A percentile compares a stretch with the other conserved stretches of the same genome.
phyloP scores from a whole-genome alignment of 1,140 invertebrate genomes.

The Orussus abietinus region DNA sequence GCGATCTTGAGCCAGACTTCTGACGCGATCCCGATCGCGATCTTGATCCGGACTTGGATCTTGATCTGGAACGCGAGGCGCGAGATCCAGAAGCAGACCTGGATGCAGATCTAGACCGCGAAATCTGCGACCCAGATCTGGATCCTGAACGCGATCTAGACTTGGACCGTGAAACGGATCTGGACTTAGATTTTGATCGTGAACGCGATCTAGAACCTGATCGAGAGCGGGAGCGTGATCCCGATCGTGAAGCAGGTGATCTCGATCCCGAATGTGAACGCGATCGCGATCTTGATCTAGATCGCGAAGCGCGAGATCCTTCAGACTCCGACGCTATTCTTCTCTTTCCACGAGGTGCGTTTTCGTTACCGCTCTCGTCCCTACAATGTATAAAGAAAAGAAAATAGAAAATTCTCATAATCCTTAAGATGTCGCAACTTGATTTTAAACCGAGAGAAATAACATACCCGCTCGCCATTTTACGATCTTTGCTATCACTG shows the following conservation, averaged over 20 bases:
- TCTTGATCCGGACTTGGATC: conserved; percentile 22
- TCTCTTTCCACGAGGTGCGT: conserved; percentile 42
- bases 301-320: conserved; percentile 40
- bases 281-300: conserved; percentile 38
- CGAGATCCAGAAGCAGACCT: conserved; percentile 29
- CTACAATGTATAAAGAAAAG: conserved; percentile 26
- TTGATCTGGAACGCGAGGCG: conserved; percentile 37
- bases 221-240: conserved; percentile 20
- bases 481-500: conserved; percentile 67
- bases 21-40: conserved; percentile 33
- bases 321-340: conserved; percentile 53
- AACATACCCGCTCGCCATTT: conserved; percentile 57
- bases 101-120: conserved; percentile 26
- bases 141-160: conserved; percentile 38
- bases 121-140: conserved; percentile 30
- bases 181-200: conserved; percentile 20
- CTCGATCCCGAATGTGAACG: conserved; percentile 32
- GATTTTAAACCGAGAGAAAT: background rate
- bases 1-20: conserved; percentile 17
- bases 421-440: background rate
- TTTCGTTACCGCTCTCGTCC: conserved; percentile 57
- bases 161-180: conserved; percentile 22
- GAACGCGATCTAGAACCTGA: conserved; percentile 33
- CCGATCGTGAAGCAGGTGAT: conserved; percentile 25
- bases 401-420: conserved; percentile 9